Evolutionary conservation across 2,888 invertebrate genomes (phyloP).

Genomic region (Sphecodes monilicornis): DNA sequence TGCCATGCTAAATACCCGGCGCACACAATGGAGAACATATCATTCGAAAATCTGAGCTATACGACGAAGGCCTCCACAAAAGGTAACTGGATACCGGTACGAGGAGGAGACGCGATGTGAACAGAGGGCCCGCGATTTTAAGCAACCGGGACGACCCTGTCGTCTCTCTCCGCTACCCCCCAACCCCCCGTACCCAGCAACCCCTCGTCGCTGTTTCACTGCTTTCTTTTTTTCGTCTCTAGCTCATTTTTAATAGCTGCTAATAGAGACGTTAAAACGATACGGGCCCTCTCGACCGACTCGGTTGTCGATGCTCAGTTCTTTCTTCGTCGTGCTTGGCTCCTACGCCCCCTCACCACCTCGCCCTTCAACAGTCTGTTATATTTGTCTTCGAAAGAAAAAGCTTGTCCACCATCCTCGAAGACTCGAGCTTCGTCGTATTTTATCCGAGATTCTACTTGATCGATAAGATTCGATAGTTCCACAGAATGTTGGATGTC

Average conservation of each 20-base stretch:
- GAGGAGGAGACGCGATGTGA: constrained; percentile 79
- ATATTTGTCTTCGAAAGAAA: constrained; percentile 33
- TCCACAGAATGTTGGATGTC: not conserved
- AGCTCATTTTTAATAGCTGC: constrained; percentile 83
- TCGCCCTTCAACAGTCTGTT: constrained; percentile 13
- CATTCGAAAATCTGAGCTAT: constrained; percentile 81
- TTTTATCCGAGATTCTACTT: not conserved
- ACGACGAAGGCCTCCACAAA: constrained; percentile 80
- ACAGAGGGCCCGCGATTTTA: constrained; percentile 78
- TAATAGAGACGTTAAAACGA: constrained; percentile 85
- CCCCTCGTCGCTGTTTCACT: constrained; percentile 60
- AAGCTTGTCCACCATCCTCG: constrained; percentile 32
- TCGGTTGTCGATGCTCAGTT: constrained; percentile 80
- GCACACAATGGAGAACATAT: constrained; percentile 80
- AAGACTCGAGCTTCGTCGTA: not conserved
- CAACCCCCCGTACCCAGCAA: not conserved
- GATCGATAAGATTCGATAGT: not conserved
- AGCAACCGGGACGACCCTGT: constrained; percentile 68
- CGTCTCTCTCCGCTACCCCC: constrained; percentile 25
- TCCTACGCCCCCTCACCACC: constrained; percentile 1
- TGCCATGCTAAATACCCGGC: constrained; percentile 81
- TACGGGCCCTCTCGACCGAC: constrained; percentile 78
- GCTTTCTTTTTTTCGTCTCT: constrained; percentile 70
- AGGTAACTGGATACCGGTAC: constrained; percentile 83
- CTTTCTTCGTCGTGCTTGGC: constrained; percentile 65